Evolutionary conservation across 1,140 invertebrate genomes (phyloP), one percentile per base, ranked within the genome.

Genomic region (Drosophila suzukii): DNA sequence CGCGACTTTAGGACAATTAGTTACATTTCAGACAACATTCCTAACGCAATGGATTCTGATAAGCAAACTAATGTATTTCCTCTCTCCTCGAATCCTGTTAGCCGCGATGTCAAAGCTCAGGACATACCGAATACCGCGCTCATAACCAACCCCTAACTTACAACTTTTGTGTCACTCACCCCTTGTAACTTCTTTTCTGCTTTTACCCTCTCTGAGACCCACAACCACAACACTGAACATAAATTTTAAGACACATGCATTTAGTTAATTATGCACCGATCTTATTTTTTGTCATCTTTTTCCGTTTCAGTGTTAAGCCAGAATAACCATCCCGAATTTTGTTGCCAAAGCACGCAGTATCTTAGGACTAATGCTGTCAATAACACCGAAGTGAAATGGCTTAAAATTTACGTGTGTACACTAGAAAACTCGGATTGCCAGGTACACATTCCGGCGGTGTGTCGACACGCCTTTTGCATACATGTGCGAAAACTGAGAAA

Each of bases 91-190:
- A 7, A 6, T 38, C 44, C 53, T 53, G 30, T 70, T 57, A 57
- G 38, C 62, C 51, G 62, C 62, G 44, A 39, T 60, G 59, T 17
- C 49, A 24, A 5, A 17, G 50, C 44, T 30, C 13, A 24, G 44
- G 38, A 11, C n/a, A 61, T 44, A 38, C 57, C 8, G 20, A 49
- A 43, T 57, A 65, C 51, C 61, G 72, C 46, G 36, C 62, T 77
- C 50, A 49, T 58, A 53, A 79, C 49, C 80, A 83, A 82, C 79
- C 80, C 78, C 80, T 79, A 83, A 71, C 46, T 68, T 56, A 46
- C 60, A 59, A 81, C 47, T 65, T 49, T 56, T 63, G 59, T 78
- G 74, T 83, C 75, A 78, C 75, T 83, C 79, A 83, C 80, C 80
- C 70, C 53, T 70, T 82, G 63, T 60, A 67, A 81, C 59, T 57